Conservation (phyloP, 2,888 invertebrate genomes). For the Agrypnus murinus region DNA sequence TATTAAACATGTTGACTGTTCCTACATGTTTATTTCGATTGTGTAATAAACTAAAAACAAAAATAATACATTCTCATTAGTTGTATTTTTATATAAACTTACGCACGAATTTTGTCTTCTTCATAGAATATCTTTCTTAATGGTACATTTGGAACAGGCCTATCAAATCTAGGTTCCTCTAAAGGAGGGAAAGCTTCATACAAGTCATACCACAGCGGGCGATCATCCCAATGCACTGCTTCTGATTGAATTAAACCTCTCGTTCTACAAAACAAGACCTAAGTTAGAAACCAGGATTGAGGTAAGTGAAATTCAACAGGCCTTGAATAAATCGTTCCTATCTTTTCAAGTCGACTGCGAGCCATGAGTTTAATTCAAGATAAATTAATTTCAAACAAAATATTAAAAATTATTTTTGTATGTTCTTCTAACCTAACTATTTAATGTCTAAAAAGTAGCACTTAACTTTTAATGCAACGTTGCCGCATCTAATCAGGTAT, state of each 20-base stretch:
- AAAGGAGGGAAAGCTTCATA: conserved; percentile 94
- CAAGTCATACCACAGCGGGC: conserved; percentile 95
- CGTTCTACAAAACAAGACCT: conserved; percentile 76
- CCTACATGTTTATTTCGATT: conserved; percentile 75
- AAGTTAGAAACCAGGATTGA: not conserved
- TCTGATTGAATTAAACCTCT: conserved; percentile 86
- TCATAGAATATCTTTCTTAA: conserved; percentile 85
- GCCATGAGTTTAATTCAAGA: conserved; percentile 73
- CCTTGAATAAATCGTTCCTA: conserved; percentile 83
- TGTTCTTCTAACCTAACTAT: too few species aligned
- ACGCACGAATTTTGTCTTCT: conserved; percentile 91
- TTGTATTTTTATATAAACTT: too few species aligned
- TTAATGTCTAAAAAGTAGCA: too few species aligned
- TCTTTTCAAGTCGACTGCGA: conserved; percentile 81
- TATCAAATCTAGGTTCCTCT: conserved; percentile 85
- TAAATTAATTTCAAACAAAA: too few species aligned
- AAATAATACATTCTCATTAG: too few species aligned
- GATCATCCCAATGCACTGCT: conserved; percentile 86
- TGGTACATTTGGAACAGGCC: conserved; percentile 77
- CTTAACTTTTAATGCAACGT: too few species aligned
- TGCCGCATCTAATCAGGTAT: too few species aligned
- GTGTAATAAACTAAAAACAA: conserved; percentile 79
- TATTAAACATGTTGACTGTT: conserved; percentile 74
- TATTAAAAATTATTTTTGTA: too few species aligned
- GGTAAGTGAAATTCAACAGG: conserved; percentile 65